A percentile compares a stretch with the other conserved stretches of the same genome.
Evolutionary conservation across 2,113 vertebrate species (phyloP).

Genomic region (Mus musculus): GRCm39 chr1:77909501-77910000

Average conservation of each 20-base stretch:
- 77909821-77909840: conserved; percentile 78
- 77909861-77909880: conserved; percentile 79
- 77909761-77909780: conserved; percentile 66
- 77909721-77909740: conserved; percentile 81
- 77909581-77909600: conserved; percentile 40
- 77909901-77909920: conserved; percentile 80
- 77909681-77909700: conserved; percentile 74
- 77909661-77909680: conserved; percentile 77
- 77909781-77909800: conserved; percentile 65
- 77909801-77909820: conserved; percentile 74
- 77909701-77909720: conserved; percentile 79
- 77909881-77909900: conserved; percentile 69
- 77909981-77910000: conserved; percentile 69
- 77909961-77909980: conserved; percentile 78
- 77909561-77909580: conserved; percentile 4
- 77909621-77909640: conserved; percentile 38
- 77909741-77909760: conserved; percentile 72
- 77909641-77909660: conserved; percentile 64
- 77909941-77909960: conserved; percentile 78
- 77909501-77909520: background rate
- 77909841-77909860: conserved; percentile 81
- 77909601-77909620: conserved; percentile 22
- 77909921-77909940: conserved; percentile 72
- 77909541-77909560: background rate
- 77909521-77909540: background rate